Base-by-base conservation (phyloP, 2,113 vertebrate species). In the Ailuropoda melanoleuca region DNA sequence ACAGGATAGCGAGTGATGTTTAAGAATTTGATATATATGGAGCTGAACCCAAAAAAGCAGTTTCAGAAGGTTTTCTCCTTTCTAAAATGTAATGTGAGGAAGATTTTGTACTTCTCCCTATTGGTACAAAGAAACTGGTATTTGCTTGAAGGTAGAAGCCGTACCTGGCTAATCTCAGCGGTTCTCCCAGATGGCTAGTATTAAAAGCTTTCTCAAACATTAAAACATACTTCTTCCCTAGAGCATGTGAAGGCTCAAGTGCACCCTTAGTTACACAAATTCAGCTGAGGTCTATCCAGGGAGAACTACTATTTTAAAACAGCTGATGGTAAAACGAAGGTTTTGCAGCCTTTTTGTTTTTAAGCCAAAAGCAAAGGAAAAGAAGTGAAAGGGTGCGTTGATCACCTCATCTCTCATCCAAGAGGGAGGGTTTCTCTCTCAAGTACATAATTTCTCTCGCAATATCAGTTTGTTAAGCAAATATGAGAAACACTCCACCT, bases 301-400 rank as follows among this genome's bases (percentile, higher is more conserved):
- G 24, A 89, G 48, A 92, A 86, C 34, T 60, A 68, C 7, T 74
- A 50, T 50, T 93, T 78, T 84, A 64, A 95, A 88, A 87, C 21
- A 64, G 82, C 4, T 90, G 13, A 50, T 53, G 56, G 37, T 64
- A 77, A 88, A 95, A 91, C 34, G n/a, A 77, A 93, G 26, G 6
- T 56, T 82, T 18, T 84, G 39, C 18, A 93, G 55, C 17, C 85
- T 29, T 68, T 62, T 9, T 64, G 11, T 34, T 81, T 92, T 74
- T 55, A 88, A 93, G 48, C 29, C 88, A 88, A 96, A 97, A 31
- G 37, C 19, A 84, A 96, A 89, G 8, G 12, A 31, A 77, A 4
- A 48, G 46, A 93, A 87, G 58, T 8, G 12, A 87, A 77, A 82
- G n/a, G 1, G 9, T 55, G 1, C 18, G 34, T 0, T n/a, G 62